phyloP scores from a whole-genome alignment of 2,113 vertebrate genomes.

The Cinclus cinclus region DNA sequence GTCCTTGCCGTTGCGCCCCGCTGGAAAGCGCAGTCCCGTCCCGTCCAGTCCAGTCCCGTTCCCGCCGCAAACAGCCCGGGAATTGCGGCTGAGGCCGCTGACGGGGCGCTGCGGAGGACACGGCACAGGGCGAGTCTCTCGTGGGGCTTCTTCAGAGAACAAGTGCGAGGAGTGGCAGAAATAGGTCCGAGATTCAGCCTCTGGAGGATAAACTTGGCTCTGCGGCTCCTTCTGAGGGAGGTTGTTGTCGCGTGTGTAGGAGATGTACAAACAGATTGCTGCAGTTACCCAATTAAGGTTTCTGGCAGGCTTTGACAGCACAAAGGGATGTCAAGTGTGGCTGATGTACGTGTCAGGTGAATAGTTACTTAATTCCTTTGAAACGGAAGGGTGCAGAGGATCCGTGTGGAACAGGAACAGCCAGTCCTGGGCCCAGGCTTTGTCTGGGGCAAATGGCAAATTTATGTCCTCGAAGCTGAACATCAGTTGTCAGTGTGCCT shows the following conservation, averaged over 20 bases:
- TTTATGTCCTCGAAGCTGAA: neutral
- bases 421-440: neutral
- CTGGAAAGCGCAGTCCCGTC: neutral
- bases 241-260: slow-evolving; percentile 12
- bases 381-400: neutral
- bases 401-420: neutral
- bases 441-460: neutral
- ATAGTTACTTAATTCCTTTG: neutral
- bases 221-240: neutral
- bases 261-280: slow-evolving; percentile 38
- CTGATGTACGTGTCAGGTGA: neutral
- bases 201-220: neutral
- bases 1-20: neutral
- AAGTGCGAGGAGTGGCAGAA: neutral
- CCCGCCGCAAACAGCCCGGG: neutral
- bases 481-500: neutral
- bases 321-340: neutral
- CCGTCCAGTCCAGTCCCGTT: neutral
- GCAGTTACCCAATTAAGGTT: neutral
- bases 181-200: neutral
- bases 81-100: neutral
- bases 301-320: neutral
- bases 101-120: rapidly evolving
- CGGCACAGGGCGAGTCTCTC: neutral
- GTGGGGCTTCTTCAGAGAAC: neutral